Evolutionary conservation across 2,113 vertebrate genomes (phyloP), one percentile per base, ranked within the genome.

Genomic region (Sapayoa aenigma): DNA sequence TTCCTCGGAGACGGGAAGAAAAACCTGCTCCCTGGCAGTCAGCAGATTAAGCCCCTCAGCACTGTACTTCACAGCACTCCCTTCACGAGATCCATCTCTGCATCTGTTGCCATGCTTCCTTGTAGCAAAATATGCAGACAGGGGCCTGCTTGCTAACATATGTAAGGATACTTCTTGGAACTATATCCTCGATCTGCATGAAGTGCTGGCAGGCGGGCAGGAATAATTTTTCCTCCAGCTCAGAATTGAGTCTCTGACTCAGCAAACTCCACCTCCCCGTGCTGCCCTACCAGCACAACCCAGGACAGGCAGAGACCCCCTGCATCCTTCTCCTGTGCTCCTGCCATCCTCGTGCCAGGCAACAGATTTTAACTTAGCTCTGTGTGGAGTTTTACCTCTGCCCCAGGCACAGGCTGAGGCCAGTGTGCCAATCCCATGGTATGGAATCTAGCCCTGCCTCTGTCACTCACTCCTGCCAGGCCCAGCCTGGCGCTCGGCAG

Each of bases 401-500:
- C 33, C 68, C 50, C 44, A 12, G 63, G 59, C 55, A 63, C 2
- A 42, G 17, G 0, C 67, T 3, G 9, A 90, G 27, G 46, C 27
- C 1, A 0, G 50, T 16, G 60, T 39, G 65, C 47, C 81, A 63
- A 20, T 25, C 35, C 21, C 3, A 3, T 19, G 1, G 0, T 20
- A 19, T 1, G 1, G 10, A 78, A 81, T 50, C 16, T 0, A 47
- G 41, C 41, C 63, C 50, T 88, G 55, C 12, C 71, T 53, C 71
- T n/a, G 66, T 39, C 47, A 16, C 46, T 73, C 0, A 2, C n/a
- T 75, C 52, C 77, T 86, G 91, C 50, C 58, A 44, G 31, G 13
- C 35, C 1, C 1, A 68, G 55, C 78, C 60, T 79, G 73, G 76
- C 42, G 21, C 55, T 89, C 30, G 21, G 79, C 63, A 77, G 5